phyloP scores from a whole-genome alignment of 2,888 invertebrate genomes.

The Meghimatium bilineatum region DNA sequence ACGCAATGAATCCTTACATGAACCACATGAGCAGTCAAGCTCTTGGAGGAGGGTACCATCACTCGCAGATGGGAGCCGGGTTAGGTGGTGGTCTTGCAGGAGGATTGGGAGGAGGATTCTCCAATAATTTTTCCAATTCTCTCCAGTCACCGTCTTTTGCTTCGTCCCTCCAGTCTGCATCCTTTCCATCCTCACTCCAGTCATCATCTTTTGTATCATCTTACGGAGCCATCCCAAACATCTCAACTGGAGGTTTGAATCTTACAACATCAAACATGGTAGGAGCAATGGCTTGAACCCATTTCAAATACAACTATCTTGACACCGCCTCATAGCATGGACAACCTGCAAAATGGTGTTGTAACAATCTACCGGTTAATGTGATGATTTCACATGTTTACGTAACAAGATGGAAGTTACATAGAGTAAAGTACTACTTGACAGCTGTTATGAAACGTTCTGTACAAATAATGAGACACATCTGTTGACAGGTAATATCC shows the following conservation, averaged over 20 bases:
- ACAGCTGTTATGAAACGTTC: too few relatives aligned
- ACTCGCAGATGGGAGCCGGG: slow-evolving; percentile 52
- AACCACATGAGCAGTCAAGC: slow-evolving; percentile 74
- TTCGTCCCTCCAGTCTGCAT: slow-evolving; percentile 64
- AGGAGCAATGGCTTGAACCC: slow-evolving; percentile 65
- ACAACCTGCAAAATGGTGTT: too few relatives aligned
- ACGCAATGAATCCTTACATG: slow-evolving; percentile 76
- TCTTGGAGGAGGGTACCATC: slow-evolving; percentile 52
- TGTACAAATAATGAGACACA: too few relatives aligned
- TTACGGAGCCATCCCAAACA: slow-evolving; percentile 67
- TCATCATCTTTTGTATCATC: slow-evolving; percentile 66
- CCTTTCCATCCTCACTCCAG: slow-evolving; percentile 64
- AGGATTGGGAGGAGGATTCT: slow-evolving; percentile 27
- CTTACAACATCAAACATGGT: slow-evolving; percentile 77
- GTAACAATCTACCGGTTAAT: too few relatives aligned
- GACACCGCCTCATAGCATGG: too few relatives aligned
- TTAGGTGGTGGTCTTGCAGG: slow-evolving; percentile 63
- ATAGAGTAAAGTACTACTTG: too few relatives aligned
- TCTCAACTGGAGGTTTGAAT: slow-evolving; percentile 73
- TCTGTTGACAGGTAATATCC: too few relatives aligned
- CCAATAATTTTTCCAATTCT: slow-evolving; percentile 58
- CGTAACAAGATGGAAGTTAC: too few relatives aligned
- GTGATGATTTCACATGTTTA: too few relatives aligned
- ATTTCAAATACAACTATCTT: neutral
- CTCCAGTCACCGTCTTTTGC: slow-evolving; percentile 60